A percentile compares a stretch with the other conserved stretches of the same genome.
Evolutionary conservation across 2,113 vertebrate genomes (phyloP).

Genomic region (Pongo abelii): DNA sequence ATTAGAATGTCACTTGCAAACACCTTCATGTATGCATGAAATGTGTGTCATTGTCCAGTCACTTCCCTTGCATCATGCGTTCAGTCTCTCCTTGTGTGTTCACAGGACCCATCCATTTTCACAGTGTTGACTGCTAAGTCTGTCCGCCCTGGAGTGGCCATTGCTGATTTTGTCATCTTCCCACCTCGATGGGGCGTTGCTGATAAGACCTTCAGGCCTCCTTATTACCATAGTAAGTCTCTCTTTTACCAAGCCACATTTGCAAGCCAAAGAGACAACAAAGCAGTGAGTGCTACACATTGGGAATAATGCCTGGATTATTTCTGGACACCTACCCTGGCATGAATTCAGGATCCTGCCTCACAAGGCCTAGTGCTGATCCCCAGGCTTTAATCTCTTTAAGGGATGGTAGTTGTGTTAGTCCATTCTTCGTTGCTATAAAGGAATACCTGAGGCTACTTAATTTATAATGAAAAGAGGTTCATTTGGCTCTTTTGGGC

Average conservation of each 20-base stretch:
- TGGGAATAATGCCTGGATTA: background rate
- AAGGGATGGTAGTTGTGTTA: background rate
- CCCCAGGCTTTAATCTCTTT: background rate
- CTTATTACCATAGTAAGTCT: constrained; percentile 95
- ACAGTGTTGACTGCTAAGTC: constrained; percentile 97
- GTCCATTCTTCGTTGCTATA: no score
- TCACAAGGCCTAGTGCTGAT: accelerated
- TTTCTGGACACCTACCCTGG: background rate
- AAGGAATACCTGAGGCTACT: no score
- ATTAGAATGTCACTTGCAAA: background rate
- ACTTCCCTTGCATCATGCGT: background rate
- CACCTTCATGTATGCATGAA: background rate
- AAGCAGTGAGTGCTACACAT: background rate
- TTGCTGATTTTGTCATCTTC: constrained; percentile 98
- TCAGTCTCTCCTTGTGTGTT: constrained; percentile 34
- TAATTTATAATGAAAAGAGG: no score
- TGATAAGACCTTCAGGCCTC: constrained; percentile 95
- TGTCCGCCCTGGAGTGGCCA: constrained; percentile 91
- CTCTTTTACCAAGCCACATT: background rate
- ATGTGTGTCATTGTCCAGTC: background rate
- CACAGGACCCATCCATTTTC: constrained; percentile 96
- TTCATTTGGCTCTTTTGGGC: no score
- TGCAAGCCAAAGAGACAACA: background rate
- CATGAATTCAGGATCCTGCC: background rate
- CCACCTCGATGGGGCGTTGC: constrained; percentile 97